Evolutionary conservation across 2,888 invertebrate species (phyloP), one percentile per base, ranked within the genome.

Genomic region (Xestia ashworthii): DNA sequence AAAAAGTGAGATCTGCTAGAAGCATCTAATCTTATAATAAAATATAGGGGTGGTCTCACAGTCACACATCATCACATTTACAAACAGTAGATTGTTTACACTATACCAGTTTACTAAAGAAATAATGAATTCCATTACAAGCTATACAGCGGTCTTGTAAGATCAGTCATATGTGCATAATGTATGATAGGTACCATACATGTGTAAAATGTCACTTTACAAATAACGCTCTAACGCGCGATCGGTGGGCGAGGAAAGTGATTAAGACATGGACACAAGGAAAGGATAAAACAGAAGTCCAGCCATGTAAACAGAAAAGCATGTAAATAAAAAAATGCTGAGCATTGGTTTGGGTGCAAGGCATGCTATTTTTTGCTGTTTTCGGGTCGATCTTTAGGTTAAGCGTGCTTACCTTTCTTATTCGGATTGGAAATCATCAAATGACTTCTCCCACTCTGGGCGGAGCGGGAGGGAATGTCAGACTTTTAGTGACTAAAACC

Each of bases 141-240:
- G 9, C 69, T 82, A 82, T 60, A 32, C 80, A 67, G 64, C 44
- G 22, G 46, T n/a, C 60, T 81, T n/a, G 69, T 55, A 41, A 55
- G 76, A 77, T 74, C 83, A 73, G 9, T 66, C 69, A 64, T 22
- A 50, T 50, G 32, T 69, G 73, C 60, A 76, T 84, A 66, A 81
- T 76, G 75, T 78, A 76, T 81, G 73, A 50, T n/a, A n/a, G n/a
- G n/a, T 50, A 65, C 65, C 65, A 77, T 77, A 67, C 46, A 67
- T 66, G 53, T 80, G 85, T 84, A 84, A 75, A 79, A 82, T 81
- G 83, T 82, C 80, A 67, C 64, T 69, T 79, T 73, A 82, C 87
- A 83, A 85, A 88, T 81, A 82, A 81, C 62, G 80, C 78, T 71
- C 65, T 74, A 87, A 75, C 72, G 77, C 70, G 74, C 86, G 69